Evolutionary conservation across 2,888 invertebrate genomes (phyloP), one percentile per base, ranked within the genome.

Genomic region (Epinotia brunnichana): DNA sequence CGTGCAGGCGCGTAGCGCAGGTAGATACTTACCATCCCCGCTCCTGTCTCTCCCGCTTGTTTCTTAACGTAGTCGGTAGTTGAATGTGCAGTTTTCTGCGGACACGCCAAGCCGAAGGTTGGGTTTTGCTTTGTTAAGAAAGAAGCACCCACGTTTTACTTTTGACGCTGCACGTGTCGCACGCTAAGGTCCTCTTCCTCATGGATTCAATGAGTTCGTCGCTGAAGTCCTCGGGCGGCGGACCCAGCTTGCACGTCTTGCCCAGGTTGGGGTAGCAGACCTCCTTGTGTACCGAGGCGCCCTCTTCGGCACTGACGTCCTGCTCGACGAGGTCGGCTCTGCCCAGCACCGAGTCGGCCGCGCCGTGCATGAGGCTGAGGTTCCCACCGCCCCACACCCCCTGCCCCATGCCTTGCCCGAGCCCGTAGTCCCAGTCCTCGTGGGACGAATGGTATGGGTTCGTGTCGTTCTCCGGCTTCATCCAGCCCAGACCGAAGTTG

Each of bases 391-490:
- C 57, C 57, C 57, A 57, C 15, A 57, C 0, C 7, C 57, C 57
- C 7, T 1, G 5, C 15, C 29, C 57, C 4, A 5, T 1, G n/a
- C 29, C 57, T 4, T 7, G 15, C 15, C 57, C 57, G 15, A 57
- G 15, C 57, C 57, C 57, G 57, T 57, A 57, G 57, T 57, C 57
- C 57, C 57, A 57, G 2, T 29, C 15, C 29, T 57, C 57, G 57
- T 57, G 57, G 7, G 10, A 10, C 5, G 56, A 56, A 0, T 24
- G 4, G 15, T 24, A 5, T 4, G 1, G 4, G 24, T 5, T 24
- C 9, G 11, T 15, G 3, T 56, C 21, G 5, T 24, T 56, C 10
- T 11, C 2, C 3, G 4, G 54, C 10, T 13, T 4, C n/a, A 21
- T 10, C 15, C 5, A 2, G 24, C 35, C 35, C 35, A 9, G 41